Evolutionary conservation across 30 jellyfish, hydroid and myxozoan species (phyloP).

Genomic region (Hydractinia symbiolongicarpus): DNA sequence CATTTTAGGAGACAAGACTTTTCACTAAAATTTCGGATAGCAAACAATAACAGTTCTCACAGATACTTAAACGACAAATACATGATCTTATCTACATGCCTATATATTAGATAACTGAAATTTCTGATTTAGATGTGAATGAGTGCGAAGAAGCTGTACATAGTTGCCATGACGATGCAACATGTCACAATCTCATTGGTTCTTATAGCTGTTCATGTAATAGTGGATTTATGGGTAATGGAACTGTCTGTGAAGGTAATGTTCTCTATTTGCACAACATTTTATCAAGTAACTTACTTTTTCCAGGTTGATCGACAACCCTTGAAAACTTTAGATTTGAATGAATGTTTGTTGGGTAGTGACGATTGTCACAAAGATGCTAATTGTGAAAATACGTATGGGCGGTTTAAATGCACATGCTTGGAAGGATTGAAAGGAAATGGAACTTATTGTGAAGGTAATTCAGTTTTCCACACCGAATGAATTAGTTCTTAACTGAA

Average conservation of each 20-base stretch:
- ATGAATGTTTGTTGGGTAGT: conserved; percentile 39
- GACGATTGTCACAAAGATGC: conserved; percentile 45
- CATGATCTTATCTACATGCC: too few species aligned
- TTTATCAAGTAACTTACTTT: not conserved
- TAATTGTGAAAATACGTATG: conserved; percentile 31
- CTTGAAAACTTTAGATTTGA: conserved; percentile 13
- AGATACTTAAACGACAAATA: too few species aligned
- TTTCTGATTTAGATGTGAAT: conserved; percentile 24
- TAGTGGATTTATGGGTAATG: conserved; percentile 52
- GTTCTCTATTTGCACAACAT: not conserved
- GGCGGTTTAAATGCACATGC: conserved; percentile 39
- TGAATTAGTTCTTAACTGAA: not conserved
- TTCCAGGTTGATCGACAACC: not conserved
- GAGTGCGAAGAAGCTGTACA: conserved; percentile 34
- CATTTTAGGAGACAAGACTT: too few species aligned
- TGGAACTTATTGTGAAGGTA: conserved; percentile 45
- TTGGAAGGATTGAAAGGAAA: conserved; percentile 39
- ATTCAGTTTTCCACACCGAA: conserved; percentile 36
- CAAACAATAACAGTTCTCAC: too few species aligned
- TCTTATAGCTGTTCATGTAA: conserved; percentile 42
- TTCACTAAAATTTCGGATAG: too few species aligned
- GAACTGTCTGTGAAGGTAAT: conserved; percentile 36
- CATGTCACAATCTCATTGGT: conserved; percentile 47
- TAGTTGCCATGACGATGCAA: conserved; percentile 24
- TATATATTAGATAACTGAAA: too few species aligned